Base-by-base conservation (phyloP, 2,888 invertebrate genomes). In the Slavum lentiscoides region DNA sequence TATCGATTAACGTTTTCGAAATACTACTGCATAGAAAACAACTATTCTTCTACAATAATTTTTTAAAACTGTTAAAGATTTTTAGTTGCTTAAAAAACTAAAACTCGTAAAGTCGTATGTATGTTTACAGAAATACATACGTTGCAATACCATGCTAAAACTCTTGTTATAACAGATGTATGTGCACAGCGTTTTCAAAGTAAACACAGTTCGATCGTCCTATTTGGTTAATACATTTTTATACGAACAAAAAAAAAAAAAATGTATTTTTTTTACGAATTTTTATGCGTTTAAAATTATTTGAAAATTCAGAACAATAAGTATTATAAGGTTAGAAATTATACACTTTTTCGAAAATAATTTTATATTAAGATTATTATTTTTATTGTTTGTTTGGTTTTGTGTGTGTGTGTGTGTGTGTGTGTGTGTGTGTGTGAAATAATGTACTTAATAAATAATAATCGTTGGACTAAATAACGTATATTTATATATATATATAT, bases 131-230 rank as follows among this genome's bases (percentile, higher is more conserved):
- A 64, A 53, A 72, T 64, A 72, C 58, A 72, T 64, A 72, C 58
- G 64, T n/a, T 13, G 64, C 30, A 55, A 72, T 80, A n/a, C n/a
- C n/a, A 13, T 39, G n/a, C 61, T 67, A 76, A 53, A 72, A 64
- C 80, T 80, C 43, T 70, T 80, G 72, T 80, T 80, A 64, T 80
- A 80, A 80, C 80, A 80, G 80, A 80, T 80, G 80, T 66, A 39
- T 53, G 55, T 64, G 70, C 69, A 39, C 59, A 53, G 53, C n/a
- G 58, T 72, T 72, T 58, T 55, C n/a, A n/a, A 64, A 64, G 80
- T 80, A 80, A 80, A 80, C 64, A 80, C 15, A 68, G 59, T 68
- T 67, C 49, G 17, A 76, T 59, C 43, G 67, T 39, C 30, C 59
- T 76, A 30, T 76, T 67, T 68, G 58, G 39, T 68, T 67, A 74